Conservation (phyloP, 2,113 vertebrate species). For the Lipotes vexillifer region DNA sequence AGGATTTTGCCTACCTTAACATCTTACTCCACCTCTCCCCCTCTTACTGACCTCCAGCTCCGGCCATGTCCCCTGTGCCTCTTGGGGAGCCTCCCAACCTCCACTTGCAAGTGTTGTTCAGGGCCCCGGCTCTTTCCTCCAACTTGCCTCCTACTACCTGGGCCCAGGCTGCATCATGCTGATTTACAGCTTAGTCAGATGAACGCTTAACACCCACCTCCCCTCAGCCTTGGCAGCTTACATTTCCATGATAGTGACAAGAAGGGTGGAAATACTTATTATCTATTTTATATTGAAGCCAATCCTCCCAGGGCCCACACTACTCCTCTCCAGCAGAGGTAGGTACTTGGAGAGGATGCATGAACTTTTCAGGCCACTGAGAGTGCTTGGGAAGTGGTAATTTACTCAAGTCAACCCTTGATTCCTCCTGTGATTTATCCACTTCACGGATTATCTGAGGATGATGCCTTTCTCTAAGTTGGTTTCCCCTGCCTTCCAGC, state of each 20-base stretch:
- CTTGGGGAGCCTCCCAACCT: not conserved
- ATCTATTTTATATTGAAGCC: conserved; percentile 47
- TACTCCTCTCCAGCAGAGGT: not conserved
- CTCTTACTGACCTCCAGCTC: not conserved
- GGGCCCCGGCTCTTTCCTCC: not conserved
- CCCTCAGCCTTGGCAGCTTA: conserved; percentile 52
- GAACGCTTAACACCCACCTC: conserved; percentile 62
- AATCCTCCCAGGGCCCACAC: not conserved
- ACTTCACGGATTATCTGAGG: conserved; percentile 10
- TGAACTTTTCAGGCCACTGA: not conserved
- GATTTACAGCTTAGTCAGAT: conserved; percentile 65
- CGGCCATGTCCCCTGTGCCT: not conserved
- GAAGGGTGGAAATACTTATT: conserved; percentile 54
- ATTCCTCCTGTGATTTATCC: not conserved
- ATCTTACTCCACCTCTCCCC: not conserved
- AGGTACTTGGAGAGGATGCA: not conserved
- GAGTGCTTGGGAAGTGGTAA: not conserved
- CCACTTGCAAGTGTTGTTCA: not conserved
- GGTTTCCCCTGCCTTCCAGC: not conserved
- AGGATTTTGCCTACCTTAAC: not conserved
- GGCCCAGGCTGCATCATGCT: conserved; percentile 26
- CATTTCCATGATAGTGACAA: conserved; percentile 60
- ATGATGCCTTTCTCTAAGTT: not conserved
- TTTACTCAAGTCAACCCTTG: not conserved
- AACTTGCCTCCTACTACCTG: conserved; percentile 42